Evolutionary conservation across 1,140 invertebrate genomes (phyloP), one percentile per base, ranked within the genome.

Genomic region (Drosophila nigromelanica): DNA sequence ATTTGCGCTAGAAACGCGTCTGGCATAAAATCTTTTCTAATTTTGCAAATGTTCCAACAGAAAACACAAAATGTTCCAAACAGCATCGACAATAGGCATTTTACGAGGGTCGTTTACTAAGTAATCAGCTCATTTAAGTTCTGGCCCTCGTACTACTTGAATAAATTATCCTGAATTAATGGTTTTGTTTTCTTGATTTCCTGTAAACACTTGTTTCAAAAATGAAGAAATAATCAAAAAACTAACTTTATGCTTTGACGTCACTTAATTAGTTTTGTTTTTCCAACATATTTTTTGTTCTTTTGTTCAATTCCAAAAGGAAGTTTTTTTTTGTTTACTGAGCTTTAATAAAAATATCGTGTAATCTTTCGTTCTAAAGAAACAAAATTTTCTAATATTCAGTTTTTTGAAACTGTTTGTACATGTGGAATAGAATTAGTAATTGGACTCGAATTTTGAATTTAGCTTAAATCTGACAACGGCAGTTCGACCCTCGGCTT

Each of bases 21-120:
- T 73, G 75, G 82, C 82, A 82, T 89, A 82, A 74, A 62, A 82
- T 68, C 74, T 54, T 69, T 73, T 73, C 76, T 80, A 83, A 83
- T 85, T 85, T 47, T 52, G 24, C 24, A 62, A 58, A 59, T 68
- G 64, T 39, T 50, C 54, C 42, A 27, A n/a, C 5, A 35, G n/a
- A 18, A 15, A 51, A 18, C 3, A 35, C 11, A 39, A 39, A 24
- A 24, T 12, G 14, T 5, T 30, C 43, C 47, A 18, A 21, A 45
- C 37, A 27, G 40, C 24, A 63, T 43, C 30, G 30, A 59, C 67
- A 55, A 55, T 62, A 69, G 63, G 50, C 63, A 50, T 43, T 67
- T 60, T 52, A 54, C 70, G 70, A 73, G 70, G 63, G 63, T 68
- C 63, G 70, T 69, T 62, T 30, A 39, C 51, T 43, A 56, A 62